Percentiles rank a stretch among this genome's conserved stretches.
phyloP scores from a whole-genome alignment of 2,888 invertebrate species.

The Phortica okadai region DNA sequence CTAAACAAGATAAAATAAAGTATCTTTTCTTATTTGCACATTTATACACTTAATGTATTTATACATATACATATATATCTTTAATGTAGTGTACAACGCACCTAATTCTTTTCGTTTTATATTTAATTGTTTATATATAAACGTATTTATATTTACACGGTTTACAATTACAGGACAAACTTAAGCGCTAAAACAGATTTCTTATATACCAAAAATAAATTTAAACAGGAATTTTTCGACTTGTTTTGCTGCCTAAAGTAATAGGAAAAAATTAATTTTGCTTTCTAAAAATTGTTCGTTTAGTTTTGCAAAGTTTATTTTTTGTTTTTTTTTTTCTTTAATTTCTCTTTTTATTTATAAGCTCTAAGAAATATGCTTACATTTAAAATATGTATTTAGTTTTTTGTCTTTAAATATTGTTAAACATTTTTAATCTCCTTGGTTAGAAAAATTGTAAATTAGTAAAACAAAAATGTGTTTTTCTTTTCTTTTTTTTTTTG shows the following conservation, averaged over 20 bases:
- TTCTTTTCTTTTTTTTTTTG: no score
- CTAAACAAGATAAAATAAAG: no score
- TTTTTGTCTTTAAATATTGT: no score
- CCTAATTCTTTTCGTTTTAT: background rate
- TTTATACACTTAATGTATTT: no score
- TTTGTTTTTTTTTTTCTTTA: background rate
- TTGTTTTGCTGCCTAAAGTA: slow-evolving; percentile 55
- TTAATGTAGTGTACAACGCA: slow-evolving; percentile 1
- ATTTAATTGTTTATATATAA: background rate
- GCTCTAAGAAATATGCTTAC: slow-evolving; percentile 50
- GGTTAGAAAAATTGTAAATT: slow-evolving; percentile 28
- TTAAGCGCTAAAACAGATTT: slow-evolving; percentile 30
- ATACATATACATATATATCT: no score
- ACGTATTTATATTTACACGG: slow-evolving; percentile 56
- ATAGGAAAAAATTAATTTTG: slow-evolving; percentile 65
- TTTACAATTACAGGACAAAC: slow-evolving; percentile 65
- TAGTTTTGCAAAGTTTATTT: background rate
- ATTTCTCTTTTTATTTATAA: slow-evolving; percentile 5
- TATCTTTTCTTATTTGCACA: no score
- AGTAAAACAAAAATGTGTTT: no score
- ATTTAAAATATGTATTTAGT: slow-evolving; percentile 40
- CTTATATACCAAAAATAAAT: background rate
- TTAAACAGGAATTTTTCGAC: slow-evolving; percentile 13
- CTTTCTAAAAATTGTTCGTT: background rate
- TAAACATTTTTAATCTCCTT: slow-evolving; percentile 45